Conservation (phyloP, 2,113 vertebrate genomes). For the Paramormyrops kingsleyae region DNA sequence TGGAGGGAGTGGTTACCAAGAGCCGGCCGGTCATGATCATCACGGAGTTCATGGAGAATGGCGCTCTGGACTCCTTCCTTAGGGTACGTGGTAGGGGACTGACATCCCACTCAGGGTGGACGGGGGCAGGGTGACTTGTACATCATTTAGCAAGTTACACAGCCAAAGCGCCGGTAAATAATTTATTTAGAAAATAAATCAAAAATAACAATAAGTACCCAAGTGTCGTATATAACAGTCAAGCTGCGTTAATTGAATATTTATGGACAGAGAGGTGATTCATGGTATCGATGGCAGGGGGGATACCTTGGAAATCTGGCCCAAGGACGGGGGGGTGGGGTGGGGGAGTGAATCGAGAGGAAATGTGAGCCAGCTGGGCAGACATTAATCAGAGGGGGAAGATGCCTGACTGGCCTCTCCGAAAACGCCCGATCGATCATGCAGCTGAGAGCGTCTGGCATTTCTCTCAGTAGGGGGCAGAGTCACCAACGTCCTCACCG, state of each 20-base stretch:
- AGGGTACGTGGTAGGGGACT: conserved; percentile 63
- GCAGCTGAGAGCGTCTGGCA: neutral
- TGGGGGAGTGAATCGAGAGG: neutral
- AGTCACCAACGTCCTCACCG: neutral
- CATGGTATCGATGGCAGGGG: neutral
- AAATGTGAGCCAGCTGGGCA: neutral
- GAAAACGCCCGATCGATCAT: neutral
- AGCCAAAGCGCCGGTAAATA: neutral
- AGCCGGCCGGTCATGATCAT: conserved; percentile 98
- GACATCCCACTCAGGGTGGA: neutral
- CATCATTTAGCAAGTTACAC: neutral
- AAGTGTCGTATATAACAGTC: neutral
- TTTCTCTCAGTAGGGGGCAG: neutral
- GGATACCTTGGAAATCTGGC: neutral
- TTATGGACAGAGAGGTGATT: neutral
- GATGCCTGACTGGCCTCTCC: neutral
- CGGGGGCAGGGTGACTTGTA: neutral
- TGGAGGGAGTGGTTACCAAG: conserved; percentile 96
- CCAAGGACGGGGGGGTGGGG: neutral
- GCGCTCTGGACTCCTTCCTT: conserved; percentile 91
- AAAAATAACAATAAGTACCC: neutral
- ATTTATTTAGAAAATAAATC: conserved; percentile 2
- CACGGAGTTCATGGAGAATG: conserved; percentile 98
- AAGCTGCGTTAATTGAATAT: conserved; percentile 1
- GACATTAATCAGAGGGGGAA: neutral